A percentile compares a stretch with the other conserved stretches of the same genome.
Conservation (phyloP, 1,140 invertebrate species). For the Drosophila prosaltans region DNA sequence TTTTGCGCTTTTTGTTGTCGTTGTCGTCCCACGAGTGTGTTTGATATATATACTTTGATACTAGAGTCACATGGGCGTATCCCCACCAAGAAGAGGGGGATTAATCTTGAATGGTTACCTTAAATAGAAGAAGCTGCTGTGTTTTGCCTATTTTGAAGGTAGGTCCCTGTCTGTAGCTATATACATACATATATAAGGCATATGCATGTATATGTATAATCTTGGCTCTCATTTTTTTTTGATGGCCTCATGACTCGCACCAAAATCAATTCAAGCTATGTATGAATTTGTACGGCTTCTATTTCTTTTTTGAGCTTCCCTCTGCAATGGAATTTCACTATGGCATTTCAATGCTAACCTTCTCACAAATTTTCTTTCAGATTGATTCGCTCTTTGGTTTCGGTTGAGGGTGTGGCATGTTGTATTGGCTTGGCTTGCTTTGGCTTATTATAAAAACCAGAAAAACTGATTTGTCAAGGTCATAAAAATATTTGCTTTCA, state of each 20-base stretch:
- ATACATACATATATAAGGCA: background rate
- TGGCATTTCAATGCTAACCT: constrained; percentile 33
- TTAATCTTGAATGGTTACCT: background rate
- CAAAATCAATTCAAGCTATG: constrained; percentile 65
- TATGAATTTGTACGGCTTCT: constrained; percentile 74
- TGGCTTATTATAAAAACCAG: constrained; percentile 70
- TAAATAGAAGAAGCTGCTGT: background rate
- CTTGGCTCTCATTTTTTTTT: constrained; percentile 23
- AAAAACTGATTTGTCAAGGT: constrained; percentile 76
- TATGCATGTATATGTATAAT: constrained; percentile 24
- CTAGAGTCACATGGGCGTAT: constrained; percentile 8
- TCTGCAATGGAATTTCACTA: constrained; percentile 52
- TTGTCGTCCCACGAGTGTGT: constrained; percentile 32
- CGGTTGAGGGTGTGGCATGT: constrained; percentile 17
- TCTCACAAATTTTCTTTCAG: constrained; percentile 8
- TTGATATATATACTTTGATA: constrained; percentile 39
- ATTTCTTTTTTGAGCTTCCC: constrained; percentile 51
- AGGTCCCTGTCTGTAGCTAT: background rate
- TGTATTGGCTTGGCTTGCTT: constrained; percentile 46
- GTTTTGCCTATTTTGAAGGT: background rate
- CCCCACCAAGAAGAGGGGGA: background rate
- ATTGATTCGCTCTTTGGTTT: constrained; percentile 53
- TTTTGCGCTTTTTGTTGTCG: constrained; percentile 56
- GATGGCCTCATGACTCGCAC: constrained; percentile 49
- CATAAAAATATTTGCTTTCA: constrained; percentile 68